phyloP scores from a whole-genome alignment of 2,797 vertebrate species.

The Scolopax rusticola region DNA sequence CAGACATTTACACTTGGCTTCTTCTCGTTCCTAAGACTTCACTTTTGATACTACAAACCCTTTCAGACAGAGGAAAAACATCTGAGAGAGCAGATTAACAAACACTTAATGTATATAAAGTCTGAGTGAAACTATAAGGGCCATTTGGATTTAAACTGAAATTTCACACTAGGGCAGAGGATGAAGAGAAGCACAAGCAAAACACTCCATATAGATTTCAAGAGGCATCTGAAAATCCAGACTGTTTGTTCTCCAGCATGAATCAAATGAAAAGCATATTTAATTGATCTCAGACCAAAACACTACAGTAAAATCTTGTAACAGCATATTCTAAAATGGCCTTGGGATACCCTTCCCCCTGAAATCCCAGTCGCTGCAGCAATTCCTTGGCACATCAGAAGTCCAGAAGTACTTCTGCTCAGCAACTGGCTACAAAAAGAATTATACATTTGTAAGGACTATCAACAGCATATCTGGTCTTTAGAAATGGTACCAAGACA shows the following conservation, averaged over 20 bases:
- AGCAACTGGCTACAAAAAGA: not conserved
- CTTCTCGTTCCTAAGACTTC: not conserved
- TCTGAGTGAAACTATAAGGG: not conserved
- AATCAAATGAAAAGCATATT: slow-evolving; percentile 46
- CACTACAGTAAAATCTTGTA: not conserved
- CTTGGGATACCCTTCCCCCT: slow-evolving; percentile 17
- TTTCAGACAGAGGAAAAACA: not conserved
- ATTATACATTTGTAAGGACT: not conserved
- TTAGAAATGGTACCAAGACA: not conserved
- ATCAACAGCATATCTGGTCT: accelerated
- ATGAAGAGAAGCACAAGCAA: slow-evolving; percentile 31
- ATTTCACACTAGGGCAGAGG: slow-evolving; percentile 2
- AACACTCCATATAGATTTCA: slow-evolving; percentile 9
- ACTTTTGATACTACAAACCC: not conserved
- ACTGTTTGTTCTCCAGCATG: slow-evolving; percentile 4
- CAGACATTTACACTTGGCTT: not conserved
- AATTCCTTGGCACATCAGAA: not conserved
- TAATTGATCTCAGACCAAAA: slow-evolving; percentile 51
- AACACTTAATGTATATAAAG: not conserved
- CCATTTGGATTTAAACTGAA: slow-evolving; percentile 10
- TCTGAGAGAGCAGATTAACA: not conserved
- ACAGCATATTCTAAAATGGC: not conserved
- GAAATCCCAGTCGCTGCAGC: not conserved
- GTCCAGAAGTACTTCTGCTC: not conserved
- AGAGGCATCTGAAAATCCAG: slow-evolving; percentile 26